Evolutionary conservation across 2,113 vertebrate species (phyloP), one percentile per base, ranked within the genome.

Genomic region (Hyaena hyaena): DNA sequence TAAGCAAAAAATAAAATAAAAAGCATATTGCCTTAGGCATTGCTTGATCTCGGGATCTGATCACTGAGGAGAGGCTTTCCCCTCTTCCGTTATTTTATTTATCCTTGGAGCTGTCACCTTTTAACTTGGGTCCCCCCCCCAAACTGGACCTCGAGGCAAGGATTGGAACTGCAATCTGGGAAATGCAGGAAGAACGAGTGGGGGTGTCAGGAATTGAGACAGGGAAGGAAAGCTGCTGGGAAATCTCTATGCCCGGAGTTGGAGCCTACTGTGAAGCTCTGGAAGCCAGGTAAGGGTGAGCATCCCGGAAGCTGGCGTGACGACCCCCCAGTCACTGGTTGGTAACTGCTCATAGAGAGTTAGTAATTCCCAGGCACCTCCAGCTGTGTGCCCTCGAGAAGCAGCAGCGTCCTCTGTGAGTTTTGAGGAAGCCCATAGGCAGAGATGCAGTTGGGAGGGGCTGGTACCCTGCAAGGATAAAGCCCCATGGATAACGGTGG

Each of bases 101-200:
- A 31, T 86, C 89, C 45, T 87, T 43, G 61, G 53, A 87, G 69
- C 14, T 77, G 35, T 90, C 53, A 66, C 69, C 26, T 86, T 88
- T 93, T 93, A 50, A 93, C 68, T 4, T 61, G 69, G 26, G 31
- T 50, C 26, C 45, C 31, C 39, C 79, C 26, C 45, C 33, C 39
- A 92, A 66, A 89, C 71, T 79, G 80, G 91, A 93, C 21, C 53
- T 61, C 3, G 21, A 91, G 90, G 96, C 88, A 86, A 92, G 55
- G n/a, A 82, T 71, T 31, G n/a, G 73, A 45, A 45, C 7, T 58
- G 39, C 28, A 14, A 33, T 55, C 55, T 92, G 84, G 92, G 80
- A 66, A 68, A 24, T 7, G 48, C 19, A n/a, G 24, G 50, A 83
- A 69, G 69, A 16, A 45, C 24, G n/a, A 7, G 0, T 8, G 53